Percentiles rank a stretch among this genome's conserved stretches.
These are phyloP conservation scores for Passerculus sandwichensis DNA, from an alignment of 2,797 vertebrate genomes.

Conservation along the genomic window DNA sequence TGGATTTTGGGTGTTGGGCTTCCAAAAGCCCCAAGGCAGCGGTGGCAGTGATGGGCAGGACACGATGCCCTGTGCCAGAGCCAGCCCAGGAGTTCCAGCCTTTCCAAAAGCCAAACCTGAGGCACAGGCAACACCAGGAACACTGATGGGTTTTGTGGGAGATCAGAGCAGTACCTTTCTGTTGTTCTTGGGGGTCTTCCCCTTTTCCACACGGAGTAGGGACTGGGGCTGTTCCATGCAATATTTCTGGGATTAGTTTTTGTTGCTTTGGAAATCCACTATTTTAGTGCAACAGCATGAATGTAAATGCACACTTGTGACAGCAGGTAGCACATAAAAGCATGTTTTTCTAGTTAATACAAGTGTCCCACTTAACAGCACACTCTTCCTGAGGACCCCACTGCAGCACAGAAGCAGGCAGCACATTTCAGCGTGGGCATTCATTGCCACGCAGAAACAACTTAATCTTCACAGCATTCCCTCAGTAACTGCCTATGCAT, in stretches of 20 bases:
- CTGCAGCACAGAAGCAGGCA: neutral
- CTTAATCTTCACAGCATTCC: slow-evolving; percentile 45
- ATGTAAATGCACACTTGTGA: neutral
- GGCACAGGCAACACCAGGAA: neutral
- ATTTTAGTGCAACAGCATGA: neutral
- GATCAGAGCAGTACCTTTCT: neutral
- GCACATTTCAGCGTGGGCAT: neutral
- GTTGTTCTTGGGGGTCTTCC: neutral
- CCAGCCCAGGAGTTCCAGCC: neutral
- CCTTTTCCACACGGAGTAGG: fast-evolving
- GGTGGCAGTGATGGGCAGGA: neutral
- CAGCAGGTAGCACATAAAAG: neutral
- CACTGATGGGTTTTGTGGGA: neutral
- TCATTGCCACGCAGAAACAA: neutral
- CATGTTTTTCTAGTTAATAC: neutral
- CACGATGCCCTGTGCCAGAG: neutral
- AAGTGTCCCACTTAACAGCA: neutral
- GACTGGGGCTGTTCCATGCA: neutral
- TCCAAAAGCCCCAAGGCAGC: neutral
- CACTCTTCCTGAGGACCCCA: neutral
- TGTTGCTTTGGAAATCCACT: fast-evolving
- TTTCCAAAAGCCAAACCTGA: neutral
- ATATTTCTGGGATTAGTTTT: neutral
- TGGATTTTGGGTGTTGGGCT: neutral
- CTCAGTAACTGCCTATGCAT: slow-evolving; percentile 19